Conservation (phyloP, 2,113 vertebrate genomes). For the Zosterops lateralis region DNA sequence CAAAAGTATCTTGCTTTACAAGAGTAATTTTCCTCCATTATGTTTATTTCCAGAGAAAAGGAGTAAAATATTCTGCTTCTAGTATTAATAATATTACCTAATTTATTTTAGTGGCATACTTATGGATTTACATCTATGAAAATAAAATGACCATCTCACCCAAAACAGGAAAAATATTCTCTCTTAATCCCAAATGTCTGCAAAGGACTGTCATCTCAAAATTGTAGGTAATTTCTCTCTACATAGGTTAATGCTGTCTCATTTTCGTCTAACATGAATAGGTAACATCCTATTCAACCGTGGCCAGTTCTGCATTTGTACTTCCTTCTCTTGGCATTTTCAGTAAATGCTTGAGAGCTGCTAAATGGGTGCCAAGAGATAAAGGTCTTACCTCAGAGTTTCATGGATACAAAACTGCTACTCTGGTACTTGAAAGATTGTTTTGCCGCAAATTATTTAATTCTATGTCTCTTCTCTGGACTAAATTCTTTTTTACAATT, state of each 20-base stretch:
- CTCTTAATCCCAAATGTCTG: background rate
- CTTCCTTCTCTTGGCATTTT: background rate
- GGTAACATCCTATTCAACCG: background rate
- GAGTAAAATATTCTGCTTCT: background rate
- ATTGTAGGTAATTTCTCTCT: background rate
- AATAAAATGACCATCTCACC: background rate
- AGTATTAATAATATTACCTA: background rate
- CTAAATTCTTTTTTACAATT: background rate
- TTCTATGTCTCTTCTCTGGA: background rate
- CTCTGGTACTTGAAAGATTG: background rate
- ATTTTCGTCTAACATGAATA: background rate
- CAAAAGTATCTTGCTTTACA: background rate
- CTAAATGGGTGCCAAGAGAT: background rate
- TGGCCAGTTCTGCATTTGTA: background rate
- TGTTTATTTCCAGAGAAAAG: background rate
- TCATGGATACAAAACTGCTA: background rate
- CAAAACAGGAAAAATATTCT: background rate
- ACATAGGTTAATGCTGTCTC: background rate
- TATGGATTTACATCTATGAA: background rate
- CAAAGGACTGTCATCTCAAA: background rate
- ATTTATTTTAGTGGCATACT: background rate
- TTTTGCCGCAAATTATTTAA: background rate
- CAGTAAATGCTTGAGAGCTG: background rate
- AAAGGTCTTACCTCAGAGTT: background rate
- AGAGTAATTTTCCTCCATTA: background rate